A percentile compares a stretch with the other conserved stretches of the same genome.
These are phyloP conservation scores for Sparidentex hasta DNA, from an alignment of 2,797 vertebrate species.

Conservation along the genomic window DNA sequence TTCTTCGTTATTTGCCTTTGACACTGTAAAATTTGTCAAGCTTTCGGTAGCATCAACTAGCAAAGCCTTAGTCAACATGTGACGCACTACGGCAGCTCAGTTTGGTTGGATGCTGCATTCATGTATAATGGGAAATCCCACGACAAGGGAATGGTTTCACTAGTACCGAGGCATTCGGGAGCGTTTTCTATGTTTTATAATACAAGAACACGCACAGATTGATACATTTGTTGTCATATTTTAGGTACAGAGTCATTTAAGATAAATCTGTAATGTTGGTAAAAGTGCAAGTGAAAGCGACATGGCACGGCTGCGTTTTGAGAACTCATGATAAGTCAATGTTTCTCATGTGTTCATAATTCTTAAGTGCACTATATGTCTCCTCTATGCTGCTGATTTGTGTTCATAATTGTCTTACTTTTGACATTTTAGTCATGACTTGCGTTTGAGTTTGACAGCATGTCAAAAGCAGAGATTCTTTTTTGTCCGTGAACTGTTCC, in stretches of 20 bases:
- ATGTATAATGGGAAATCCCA: neutral
- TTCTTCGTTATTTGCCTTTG: neutral
- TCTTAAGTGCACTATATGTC: too few species aligned
- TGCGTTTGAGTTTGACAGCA: neutral
- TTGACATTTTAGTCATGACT: neutral
- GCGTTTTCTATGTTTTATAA: neutral
- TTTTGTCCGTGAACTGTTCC: conserved; percentile 52
- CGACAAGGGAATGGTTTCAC: accelerated
- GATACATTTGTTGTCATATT: neutral
- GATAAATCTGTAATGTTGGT: too few species aligned
- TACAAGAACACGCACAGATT: accelerated
- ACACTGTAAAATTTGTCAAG: conserved; percentile 37
- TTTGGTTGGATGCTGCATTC: conserved; percentile 58
- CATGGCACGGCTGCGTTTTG: neutral
- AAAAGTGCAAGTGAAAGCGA: neutral
- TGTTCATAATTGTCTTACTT: neutral
- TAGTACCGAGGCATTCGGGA: neutral
- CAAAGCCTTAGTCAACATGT: conserved; percentile 67
- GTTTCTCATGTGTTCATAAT: too few species aligned
- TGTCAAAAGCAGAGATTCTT: neutral
- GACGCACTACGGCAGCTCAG: conserved; percentile 81
- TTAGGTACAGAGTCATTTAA: neutral
- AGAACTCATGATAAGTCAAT: neutral
- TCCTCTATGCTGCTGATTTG: neutral
- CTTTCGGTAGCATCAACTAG: conserved; percentile 63